These are phyloP conservation scores for Gnathonemus longibarbis DNA, from an alignment of 2,113 vertebrate species.

Conservation along the genomic window DNA sequence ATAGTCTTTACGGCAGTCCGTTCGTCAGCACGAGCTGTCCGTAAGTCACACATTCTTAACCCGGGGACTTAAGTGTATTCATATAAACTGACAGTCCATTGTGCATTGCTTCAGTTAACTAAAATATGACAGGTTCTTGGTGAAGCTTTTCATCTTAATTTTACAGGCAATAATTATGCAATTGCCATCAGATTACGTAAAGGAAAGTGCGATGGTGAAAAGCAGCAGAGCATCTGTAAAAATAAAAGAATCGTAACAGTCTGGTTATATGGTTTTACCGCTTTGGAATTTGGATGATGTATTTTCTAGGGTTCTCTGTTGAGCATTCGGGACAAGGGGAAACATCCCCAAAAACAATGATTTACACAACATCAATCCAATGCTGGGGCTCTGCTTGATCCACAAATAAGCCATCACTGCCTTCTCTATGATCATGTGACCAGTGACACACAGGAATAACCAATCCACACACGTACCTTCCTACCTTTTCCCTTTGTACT, in stretches of 20 bases:
- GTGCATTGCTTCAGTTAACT: not conserved
- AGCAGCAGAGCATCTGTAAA: not conserved
- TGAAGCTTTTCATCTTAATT: not conserved
- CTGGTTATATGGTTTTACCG: not conserved
- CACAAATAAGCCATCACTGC: not conserved
- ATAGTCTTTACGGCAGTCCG: not conserved
- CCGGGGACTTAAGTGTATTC: not conserved
- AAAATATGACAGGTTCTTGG: not conserved
- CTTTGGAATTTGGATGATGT: not conserved
- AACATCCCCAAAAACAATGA: not conserved
- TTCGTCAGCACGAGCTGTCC: not conserved
- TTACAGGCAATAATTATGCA: not conserved
- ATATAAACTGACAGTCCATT: not conserved
- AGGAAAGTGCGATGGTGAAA: not conserved
- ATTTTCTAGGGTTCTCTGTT: not conserved
- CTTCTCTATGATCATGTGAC: not conserved
- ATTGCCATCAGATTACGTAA: not conserved
- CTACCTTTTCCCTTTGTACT: not conserved
- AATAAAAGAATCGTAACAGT: not conserved
- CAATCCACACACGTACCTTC: not conserved
- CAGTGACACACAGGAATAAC: not conserved
- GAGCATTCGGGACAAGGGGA: not conserved
- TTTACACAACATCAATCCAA: not conserved
- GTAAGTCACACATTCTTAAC: not conserved
- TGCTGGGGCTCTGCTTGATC: not conserved